Evolutionary conservation across 23 tunicate genomes (phyloP), one percentile per base, ranked within the genome.

Genomic region (Clavelina lepadiformis): DNA sequence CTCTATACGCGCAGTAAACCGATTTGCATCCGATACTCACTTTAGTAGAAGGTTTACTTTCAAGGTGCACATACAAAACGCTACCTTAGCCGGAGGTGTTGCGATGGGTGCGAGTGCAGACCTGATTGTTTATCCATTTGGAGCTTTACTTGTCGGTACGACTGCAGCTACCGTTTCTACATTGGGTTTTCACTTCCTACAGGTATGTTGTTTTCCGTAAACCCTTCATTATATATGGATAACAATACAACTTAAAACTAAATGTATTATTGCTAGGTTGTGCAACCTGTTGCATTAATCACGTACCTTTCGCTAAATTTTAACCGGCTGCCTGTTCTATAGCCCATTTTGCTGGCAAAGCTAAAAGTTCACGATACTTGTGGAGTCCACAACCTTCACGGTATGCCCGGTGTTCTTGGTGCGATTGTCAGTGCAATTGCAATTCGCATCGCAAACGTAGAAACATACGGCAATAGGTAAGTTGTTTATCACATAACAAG

Each of bases 21-120:
- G n/a, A n/a, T n/a, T n/a, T n/a, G n/a, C n/a, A n/a, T n/a, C n/a
- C n/a, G n/a, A n/a, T n/a, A n/a, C n/a, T n/a, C n/a, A n/a, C n/a
- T n/a, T n/a, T n/a, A n/a, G n/a, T n/a, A n/a, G n/a, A n/a, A n/a
- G n/a, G n/a, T n/a, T n/a, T n/a, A n/a, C n/a, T 31, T 0, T 27
- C 3, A 7, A 89, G 97, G 97, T 89, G 27, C 99, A 94, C 51
- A 55, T 94, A 15, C 99, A 94, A 81, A 94, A 94, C 82, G 99
- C 99, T 3, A 72, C 99, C 0, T 45, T 94, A 2, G 99, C 99
- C 30, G 99, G 99, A 4, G 99, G 95, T 11, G 99, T 94, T 18
- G 85, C 93, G 1, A 80, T 94, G 95, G 95, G 95, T 3, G 83
- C 95, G 56, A 76, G 80, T 35, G 95, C 95, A 0, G 79, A 88